Evolutionary conservation across 1,140 invertebrate species (phyloP), one percentile per base, ranked within the genome.

Genomic region (Drosophila rhopaloa): DNA sequence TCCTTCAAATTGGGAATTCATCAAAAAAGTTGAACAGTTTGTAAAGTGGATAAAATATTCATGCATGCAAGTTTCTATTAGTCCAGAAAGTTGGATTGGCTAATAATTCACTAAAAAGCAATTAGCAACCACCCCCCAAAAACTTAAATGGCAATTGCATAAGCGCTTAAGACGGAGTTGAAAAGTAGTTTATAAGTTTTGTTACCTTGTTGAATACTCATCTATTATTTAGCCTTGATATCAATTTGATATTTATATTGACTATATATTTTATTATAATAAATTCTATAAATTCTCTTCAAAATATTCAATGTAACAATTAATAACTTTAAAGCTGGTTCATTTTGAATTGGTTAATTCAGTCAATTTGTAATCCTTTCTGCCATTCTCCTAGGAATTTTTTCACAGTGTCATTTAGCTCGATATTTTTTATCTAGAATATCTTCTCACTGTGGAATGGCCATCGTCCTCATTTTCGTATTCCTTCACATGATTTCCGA

Each of bases 1-100:
- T 61, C 73, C 71, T 76, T 74, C 84, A 83, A 88, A 88, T 88
- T 89, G 83, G 82, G 88, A 88, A 88, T 88, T 88, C 83, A 88
- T 88, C 84, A 88, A 79, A 88, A 88, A 88, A 88, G 83, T 88
- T 88, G 76, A 83, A 80, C 77, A 61, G 53, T 77, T 88, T 72
- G 74, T 63, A 74, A 77, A 88, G 61, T 88, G 79, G 78, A 88
- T 88, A 75, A 89, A 88, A 89, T 88, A 88, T 88, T 88, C 76
- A 89, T 89, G 72, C 79, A 88, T 60, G 63, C 72, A 86, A 88
- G 84, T 86, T 86, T 79, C 61, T 86, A 86, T 86, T 79, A 80
- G 83, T 70, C 41, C 48, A 48, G 48, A 79, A 88, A 88, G 84
- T 88, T 89, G 71, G 60, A 88, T 89, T 80, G 72, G 53, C 83